These are phyloP conservation scores for Drosophila albomicans DNA, from an alignment of 1,140 invertebrate species.

Conservation along the genomic window DNA sequence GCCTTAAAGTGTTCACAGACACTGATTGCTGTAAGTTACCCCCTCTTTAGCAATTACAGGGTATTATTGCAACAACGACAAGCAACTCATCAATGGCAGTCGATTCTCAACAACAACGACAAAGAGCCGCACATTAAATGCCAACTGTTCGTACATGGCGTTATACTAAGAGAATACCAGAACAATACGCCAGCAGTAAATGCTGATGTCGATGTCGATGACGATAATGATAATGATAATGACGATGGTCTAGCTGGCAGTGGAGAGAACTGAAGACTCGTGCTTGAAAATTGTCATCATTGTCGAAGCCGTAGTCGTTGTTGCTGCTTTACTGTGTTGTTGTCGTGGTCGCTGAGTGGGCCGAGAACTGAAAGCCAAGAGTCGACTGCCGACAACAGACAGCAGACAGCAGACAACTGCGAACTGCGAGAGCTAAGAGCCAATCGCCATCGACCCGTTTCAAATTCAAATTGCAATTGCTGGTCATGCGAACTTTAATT, in stretches of 20 bases:
- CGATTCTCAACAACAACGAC: constrained; percentile 28
- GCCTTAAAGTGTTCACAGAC: too few relatives aligned
- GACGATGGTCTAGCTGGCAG: constrained; percentile 2
- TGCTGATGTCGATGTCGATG: constrained; percentile 8
- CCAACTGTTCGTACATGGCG: constrained; percentile 62
- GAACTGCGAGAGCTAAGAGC: neutral
- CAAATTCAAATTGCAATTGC: constrained; percentile 76
- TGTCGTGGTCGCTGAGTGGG: constrained; percentile 27
- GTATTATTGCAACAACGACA: constrained; percentile 26
- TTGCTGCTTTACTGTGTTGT: constrained; percentile 1
- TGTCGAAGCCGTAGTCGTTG: neutral
- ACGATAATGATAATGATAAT: constrained; percentile 21
- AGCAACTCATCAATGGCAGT: constrained; percentile 64
- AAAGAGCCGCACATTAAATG: constrained; percentile 67
- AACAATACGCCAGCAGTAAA: constrained; percentile 55
- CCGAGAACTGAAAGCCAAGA: constrained; percentile 11
- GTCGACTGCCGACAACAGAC: too few relatives aligned
- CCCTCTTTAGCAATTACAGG: neutral
- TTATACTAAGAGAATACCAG: constrained; percentile 21
- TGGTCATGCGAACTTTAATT: constrained; percentile 80
- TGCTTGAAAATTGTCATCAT: constrained; percentile 32
- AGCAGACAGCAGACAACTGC: neutral
- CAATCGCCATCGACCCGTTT: constrained; percentile 58
- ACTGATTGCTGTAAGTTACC: neutral
- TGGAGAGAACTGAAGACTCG: constrained; percentile 7